Evolutionary conservation across 2,888 invertebrate genomes (phyloP).

Genomic region (Rhabditoides inermis): DNA sequence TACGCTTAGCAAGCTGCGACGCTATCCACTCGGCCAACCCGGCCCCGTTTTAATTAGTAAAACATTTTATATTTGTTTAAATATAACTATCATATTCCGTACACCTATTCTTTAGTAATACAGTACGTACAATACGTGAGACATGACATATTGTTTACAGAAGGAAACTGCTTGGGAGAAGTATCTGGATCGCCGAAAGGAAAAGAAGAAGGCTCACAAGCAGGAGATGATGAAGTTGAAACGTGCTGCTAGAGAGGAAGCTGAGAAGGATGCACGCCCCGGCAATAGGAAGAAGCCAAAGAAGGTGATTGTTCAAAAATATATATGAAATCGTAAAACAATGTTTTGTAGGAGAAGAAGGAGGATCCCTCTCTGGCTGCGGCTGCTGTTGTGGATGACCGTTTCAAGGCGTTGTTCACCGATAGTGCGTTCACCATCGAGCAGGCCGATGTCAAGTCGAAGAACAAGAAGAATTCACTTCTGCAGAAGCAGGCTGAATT

Average conservation of each 20-base stretch:
- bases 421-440: constrained; percentile 46
- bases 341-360: constrained; percentile 9
- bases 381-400: constrained; percentile 30
- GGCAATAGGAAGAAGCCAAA: too few relatives aligned
- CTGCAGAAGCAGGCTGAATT: background rate
- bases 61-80: too few relatives aligned
- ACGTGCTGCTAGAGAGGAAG: constrained; percentile 7
- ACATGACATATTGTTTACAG: too few relatives aligned
- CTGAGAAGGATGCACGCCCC: constrained; percentile 1
- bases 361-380: background rate
- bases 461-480: background rate
- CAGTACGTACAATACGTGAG: too few relatives aligned
- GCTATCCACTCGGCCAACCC: too few relatives aligned
- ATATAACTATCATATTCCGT: too few relatives aligned
- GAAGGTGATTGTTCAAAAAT: too few relatives aligned
- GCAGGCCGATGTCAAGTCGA: constrained; percentile 14
- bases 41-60: too few relatives aligned
- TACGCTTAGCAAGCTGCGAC: too few relatives aligned
- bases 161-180: constrained; percentile 18
- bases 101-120: too few relatives aligned
- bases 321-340: constrained; percentile 2
- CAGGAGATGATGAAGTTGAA: constrained; percentile 7
- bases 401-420: constrained; percentile 46
- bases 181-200: constrained; percentile 23
- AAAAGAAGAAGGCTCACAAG: constrained; percentile 24